These are phyloP conservation scores for Clepsis dumicolana DNA, from an alignment of 2,888 invertebrate species.

Conservation along the genomic window DNA sequence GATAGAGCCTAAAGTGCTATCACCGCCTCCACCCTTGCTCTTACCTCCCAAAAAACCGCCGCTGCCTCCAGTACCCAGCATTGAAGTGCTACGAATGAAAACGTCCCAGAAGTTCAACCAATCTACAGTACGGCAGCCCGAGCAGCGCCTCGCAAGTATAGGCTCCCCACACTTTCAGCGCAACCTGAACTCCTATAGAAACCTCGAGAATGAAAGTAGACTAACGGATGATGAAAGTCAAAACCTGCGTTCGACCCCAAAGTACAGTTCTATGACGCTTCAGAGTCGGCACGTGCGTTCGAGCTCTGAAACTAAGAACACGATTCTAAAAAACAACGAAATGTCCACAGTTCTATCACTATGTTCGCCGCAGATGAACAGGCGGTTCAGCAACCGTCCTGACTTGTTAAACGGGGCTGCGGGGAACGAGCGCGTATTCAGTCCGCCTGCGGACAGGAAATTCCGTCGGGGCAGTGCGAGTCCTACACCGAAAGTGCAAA, in stretches of 20 bases:
- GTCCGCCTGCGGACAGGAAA: slow-evolving; percentile 71
- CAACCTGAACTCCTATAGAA: slow-evolving; percentile 85
- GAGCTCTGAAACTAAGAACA: slow-evolving; percentile 79
- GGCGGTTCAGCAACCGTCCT: slow-evolving; percentile 79
- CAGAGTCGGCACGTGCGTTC: slow-evolving; percentile 80
- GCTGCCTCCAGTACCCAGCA: slow-evolving; percentile 89
- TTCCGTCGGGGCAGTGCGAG: slow-evolving; percentile 68
- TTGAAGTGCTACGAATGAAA: slow-evolving; percentile 87
- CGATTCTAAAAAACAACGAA: slow-evolving; percentile 79
- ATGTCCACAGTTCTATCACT: slow-evolving; percentile 77
- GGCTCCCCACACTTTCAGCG: slow-evolving; percentile 88
- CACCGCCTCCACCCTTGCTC: slow-evolving; percentile 83
- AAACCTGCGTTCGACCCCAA: slow-evolving; percentile 64
- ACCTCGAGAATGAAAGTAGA: slow-evolving; percentile 83
- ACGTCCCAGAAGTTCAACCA: slow-evolving; percentile 72
- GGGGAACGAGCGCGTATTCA: slow-evolving; percentile 70
- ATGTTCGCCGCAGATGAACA: slow-evolving; percentile 85
- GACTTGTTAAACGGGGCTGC: slow-evolving; percentile 78
- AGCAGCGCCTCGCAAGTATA: slow-evolving; percentile 86
- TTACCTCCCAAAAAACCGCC: slow-evolving; percentile 91
- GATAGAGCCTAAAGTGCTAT: slow-evolving; percentile 69
- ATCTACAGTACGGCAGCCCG: slow-evolving; percentile 75
- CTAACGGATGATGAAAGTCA: slow-evolving; percentile 69
- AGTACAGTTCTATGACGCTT: slow-evolving; percentile 75
- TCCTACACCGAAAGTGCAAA: slow-evolving; percentile 72